Evolutionary conservation across 2,797 vertebrate species (phyloP).

Genomic region (Bryconaethiops microstoma): DNA sequence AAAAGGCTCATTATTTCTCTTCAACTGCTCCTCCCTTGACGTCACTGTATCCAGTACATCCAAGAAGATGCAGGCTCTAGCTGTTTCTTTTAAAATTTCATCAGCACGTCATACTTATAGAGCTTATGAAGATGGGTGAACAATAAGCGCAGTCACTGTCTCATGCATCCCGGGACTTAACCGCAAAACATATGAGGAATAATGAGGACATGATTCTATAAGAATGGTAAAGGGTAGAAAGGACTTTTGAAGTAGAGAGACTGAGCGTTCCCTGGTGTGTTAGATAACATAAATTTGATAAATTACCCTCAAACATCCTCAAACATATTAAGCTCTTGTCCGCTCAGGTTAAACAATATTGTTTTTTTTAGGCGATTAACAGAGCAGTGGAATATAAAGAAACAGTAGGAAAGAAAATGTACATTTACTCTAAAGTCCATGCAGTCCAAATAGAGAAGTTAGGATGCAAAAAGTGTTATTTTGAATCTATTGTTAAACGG

Average conservation of each 20-base stretch:
- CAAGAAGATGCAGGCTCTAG: not conserved
- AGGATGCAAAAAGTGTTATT: too few relatives aligned
- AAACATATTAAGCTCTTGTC: not conserved
- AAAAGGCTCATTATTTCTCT: not conserved
- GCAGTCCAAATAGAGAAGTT: too few relatives aligned
- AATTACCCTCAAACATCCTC: not conserved
- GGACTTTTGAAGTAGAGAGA: not conserved
- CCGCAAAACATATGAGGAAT: not conserved
- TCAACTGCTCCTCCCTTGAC: slow-evolving; percentile 2
- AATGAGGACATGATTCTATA: not conserved
- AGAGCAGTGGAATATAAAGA: not conserved
- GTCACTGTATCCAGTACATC: not conserved
- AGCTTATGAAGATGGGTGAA: not conserved
- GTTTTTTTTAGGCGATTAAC: not conserved
- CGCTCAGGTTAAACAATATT: not conserved
- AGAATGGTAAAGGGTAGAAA: not conserved
- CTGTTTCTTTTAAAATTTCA: not conserved
- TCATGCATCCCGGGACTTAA: not conserved
- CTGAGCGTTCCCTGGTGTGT: not conserved
- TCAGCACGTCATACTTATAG: not conserved
- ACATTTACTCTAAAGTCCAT: too few relatives aligned
- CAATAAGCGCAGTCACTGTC: not conserved
- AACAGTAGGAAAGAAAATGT: not conserved
- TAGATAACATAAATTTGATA: not conserved
- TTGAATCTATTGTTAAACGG: too few relatives aligned